Base-by-base conservation (phyloP, 1,140 invertebrate genomes). In the Mactra quadrangularis region DNA sequence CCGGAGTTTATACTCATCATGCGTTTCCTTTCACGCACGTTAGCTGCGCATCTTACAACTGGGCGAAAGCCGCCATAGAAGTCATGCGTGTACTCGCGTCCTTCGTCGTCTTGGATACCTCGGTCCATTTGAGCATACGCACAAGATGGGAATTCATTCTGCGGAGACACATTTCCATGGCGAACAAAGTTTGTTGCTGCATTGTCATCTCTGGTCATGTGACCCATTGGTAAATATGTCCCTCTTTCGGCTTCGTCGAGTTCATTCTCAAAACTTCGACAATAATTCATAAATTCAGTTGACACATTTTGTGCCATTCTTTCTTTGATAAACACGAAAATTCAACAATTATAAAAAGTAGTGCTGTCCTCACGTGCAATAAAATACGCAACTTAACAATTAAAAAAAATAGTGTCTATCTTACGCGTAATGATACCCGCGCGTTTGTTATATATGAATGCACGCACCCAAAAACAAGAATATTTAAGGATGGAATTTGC, bases 1-100 rank as follows among this genome's bases (percentile, higher is more conserved):
- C 98, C 98, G 90, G 98, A 97, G 92, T 99, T 99, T 94, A 99
- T 94, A 93, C 99, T 99, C 91, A 98, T 98, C 98, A 99, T 99
- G 85, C 98, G 94, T 59, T 98, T 95, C 72, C 98, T 93, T 92
- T 99, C 98, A 0, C 98, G 75, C 19, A 86, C 72, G 59, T 87
- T 87, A 22, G 87, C 87, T 9, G 87, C 83, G 59, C 78, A 70
- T 55, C 87, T 60, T 33, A 84, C 82, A 1, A 78, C 78, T 41
- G 81, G 81, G n/a, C 66, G 29, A 19, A 25, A 35, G 6, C 77
- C 77, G 38, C 81, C 83, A 52, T 66, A 74, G 19, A 76, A 78
- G 29, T 72, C 31, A 17, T 50, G n/a, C 15, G 62, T 19, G 31
- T 50, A 64, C 22, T 76, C 52, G 15, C 75, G 68, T 17, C 84